Percentiles rank a stretch among this genome's conserved stretches.
phyloP scores from a whole-genome alignment of 2,113 vertebrate species.

The Lanius ludovicianus region DNA sequence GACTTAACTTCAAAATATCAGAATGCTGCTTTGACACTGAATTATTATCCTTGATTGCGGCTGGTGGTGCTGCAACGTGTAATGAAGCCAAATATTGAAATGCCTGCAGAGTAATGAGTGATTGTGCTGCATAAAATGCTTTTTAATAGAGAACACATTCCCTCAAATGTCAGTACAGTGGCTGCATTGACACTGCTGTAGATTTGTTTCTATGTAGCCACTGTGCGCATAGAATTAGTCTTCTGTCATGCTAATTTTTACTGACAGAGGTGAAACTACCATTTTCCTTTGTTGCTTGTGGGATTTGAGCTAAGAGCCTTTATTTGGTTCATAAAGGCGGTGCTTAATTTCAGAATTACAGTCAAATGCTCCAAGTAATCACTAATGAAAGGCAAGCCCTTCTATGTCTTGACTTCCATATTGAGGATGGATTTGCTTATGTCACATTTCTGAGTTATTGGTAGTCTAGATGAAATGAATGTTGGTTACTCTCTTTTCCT shows the following conservation, averaged over 20 bases:
- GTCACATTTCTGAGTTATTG: neutral
- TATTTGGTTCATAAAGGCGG: rapidly evolving
- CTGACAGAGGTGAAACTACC: neutral
- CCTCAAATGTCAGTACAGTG: neutral
- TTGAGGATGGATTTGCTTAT: neutral
- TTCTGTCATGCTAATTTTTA: neutral
- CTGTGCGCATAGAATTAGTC: neutral
- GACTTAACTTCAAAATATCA: neutral
- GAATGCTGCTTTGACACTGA: neutral
- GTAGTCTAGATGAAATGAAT: neutral
- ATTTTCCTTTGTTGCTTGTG: neutral
- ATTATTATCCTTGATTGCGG: neutral
- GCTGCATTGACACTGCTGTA: neutral
- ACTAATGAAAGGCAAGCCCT: neutral
- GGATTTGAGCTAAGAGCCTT: neutral
- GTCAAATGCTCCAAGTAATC: neutral
- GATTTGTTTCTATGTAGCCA: neutral
- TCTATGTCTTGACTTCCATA: neutral
- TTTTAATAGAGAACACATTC: neutral
- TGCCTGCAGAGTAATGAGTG: neutral
- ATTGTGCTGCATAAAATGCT: neutral
- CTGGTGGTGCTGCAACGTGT: neutral
- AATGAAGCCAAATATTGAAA: neutral
- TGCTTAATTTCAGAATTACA: neutral
- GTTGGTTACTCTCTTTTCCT: neutral